A percentile compares a stretch with the other conserved stretches of the same genome.
Evolutionary conservation across 2,888 invertebrate species (phyloP).

Genomic region (Tetragnatha montana): DNA sequence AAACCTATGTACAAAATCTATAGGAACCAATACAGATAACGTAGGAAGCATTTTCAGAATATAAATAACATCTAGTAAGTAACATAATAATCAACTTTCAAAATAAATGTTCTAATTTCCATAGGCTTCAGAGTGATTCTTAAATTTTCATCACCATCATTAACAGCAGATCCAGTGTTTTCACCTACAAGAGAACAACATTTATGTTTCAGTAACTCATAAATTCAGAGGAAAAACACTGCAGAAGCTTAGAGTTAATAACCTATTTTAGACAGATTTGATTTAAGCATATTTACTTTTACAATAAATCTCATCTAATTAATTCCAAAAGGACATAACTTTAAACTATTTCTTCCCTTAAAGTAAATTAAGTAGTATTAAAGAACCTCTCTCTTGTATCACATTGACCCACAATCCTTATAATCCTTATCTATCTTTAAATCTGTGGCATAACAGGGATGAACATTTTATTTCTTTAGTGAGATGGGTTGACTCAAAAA

Average conservation of each 20-base stretch:
- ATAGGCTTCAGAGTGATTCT: constrained; percentile 69
- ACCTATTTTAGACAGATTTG: neutral
- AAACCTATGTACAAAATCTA: constrained; percentile 49
- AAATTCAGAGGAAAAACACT: neutral
- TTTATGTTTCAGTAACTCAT: constrained; percentile 33
- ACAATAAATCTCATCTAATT: neutral
- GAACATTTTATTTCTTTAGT: no score
- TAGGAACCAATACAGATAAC: neutral
- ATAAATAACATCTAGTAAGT: constrained; percentile 42
- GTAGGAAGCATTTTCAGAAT: neutral
- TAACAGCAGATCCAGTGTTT: neutral
- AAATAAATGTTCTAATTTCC: constrained; percentile 72
- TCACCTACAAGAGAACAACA: neutral
- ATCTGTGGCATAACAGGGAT: no score
- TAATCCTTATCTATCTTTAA: no score
- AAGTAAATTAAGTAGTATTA: no score
- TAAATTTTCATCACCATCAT: constrained; percentile 35
- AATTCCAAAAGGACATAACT: no score
- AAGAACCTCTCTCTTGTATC: no score
- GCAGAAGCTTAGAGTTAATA: neutral
- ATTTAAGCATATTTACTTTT: no score
- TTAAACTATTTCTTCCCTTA: no score
- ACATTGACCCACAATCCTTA: no score
- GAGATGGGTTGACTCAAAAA: no score
- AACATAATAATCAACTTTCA: constrained; percentile 58